Percentiles rank a stretch among this genome's conserved stretches.
phyloP scores from a whole-genome alignment of 2,113 vertebrate species.

The Leucopternis melanops region DNA sequence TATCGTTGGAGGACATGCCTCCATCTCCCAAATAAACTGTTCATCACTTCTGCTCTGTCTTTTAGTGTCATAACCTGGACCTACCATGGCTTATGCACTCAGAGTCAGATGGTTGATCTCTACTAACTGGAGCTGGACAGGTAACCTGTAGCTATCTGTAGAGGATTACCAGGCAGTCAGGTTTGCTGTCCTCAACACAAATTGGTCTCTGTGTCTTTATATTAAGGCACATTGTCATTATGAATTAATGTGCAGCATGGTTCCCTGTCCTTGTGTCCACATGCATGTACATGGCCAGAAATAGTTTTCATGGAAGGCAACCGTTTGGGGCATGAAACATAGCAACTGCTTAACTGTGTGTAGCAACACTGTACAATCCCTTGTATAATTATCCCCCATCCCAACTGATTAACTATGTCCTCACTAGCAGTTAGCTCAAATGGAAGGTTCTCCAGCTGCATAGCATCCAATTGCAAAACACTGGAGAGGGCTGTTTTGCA shows the following conservation, averaged over 20 bases:
- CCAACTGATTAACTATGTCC: background rate
- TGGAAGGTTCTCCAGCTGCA: background rate
- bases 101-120: background rate
- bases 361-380: background rate
- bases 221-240: background rate
- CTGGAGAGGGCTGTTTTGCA: background rate
- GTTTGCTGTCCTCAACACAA: background rate
- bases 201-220: background rate
- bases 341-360: background rate
- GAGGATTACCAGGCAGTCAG: background rate
- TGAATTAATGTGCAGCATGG: background rate
- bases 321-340: background rate
- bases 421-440: background rate
- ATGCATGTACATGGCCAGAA: accelerated
- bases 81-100: background rate
- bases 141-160: background rate
- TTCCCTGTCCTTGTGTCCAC: background rate
- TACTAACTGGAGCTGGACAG: background rate
- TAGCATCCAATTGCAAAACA: background rate
- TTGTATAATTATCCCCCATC: background rate
- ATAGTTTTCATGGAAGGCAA: background rate
- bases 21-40: background rate
- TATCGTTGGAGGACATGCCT: background rate
- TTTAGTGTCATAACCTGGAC: background rate
- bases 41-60: background rate